A percentile compares a stretch with the other conserved stretches of the same genome.
Conservation (phyloP, 2,888 invertebrate species). For the Drosophila mayaguana region DNA sequence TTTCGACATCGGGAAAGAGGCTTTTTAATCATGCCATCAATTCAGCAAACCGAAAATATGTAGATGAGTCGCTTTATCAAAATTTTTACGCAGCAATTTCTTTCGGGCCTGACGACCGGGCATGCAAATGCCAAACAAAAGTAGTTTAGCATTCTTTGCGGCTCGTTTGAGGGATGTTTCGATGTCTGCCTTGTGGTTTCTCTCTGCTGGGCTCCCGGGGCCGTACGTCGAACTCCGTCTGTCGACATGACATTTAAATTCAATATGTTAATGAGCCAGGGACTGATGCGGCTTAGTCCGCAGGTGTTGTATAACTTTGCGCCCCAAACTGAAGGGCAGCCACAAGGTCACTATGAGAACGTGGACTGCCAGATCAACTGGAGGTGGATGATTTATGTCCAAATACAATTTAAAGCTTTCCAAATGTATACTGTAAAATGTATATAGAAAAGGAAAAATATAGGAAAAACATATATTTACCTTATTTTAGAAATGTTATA, state of each 20-base stretch:
- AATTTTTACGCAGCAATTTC: slow-evolving; percentile 66
- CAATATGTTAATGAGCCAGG: slow-evolving; percentile 75
- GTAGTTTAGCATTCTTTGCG: slow-evolving; percentile 72
- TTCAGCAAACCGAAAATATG: slow-evolving; percentile 62
- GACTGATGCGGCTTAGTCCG: slow-evolving; percentile 23
- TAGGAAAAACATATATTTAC: no score
- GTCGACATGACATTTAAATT: slow-evolving; percentile 70
- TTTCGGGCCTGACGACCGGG: slow-evolving; percentile 30
- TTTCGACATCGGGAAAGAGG: slow-evolving; percentile 37
- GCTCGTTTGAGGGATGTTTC: slow-evolving; percentile 65
- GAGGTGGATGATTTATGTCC: neutral
- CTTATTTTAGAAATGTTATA: no score
- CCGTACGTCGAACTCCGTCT: slow-evolving; percentile 28
- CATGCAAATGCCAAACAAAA: slow-evolving; percentile 73
- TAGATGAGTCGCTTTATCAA: slow-evolving; percentile 64
- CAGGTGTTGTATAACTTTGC: slow-evolving; percentile 60
- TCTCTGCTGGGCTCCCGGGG: slow-evolving; percentile 3
- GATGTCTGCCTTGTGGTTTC: slow-evolving; percentile 32
- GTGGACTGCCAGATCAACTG: neutral
- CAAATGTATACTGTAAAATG: neutral
- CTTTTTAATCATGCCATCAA: slow-evolving; percentile 68
- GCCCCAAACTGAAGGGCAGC: slow-evolving; percentile 37
- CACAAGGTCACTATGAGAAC: slow-evolving; percentile 53
- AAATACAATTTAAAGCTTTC: neutral
- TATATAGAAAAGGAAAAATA: neutral